Base-by-base conservation (phyloP, 2,888 invertebrate species). In the Stegana nigrithorax region DNA sequence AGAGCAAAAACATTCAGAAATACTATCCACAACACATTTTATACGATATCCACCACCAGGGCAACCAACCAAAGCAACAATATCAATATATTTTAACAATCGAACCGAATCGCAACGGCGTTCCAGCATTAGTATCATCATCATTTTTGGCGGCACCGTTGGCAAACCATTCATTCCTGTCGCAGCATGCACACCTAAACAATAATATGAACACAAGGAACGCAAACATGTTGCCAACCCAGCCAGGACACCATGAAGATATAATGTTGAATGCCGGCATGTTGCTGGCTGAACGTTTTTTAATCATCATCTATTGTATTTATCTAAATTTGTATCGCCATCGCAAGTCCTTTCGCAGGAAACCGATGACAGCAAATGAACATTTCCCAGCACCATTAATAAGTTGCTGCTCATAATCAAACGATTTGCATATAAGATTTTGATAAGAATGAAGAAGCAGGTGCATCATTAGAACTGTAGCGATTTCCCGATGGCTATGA, bases 261-360 rank as follows among this genome's bases (percentile, higher is more conserved):
- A 45, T 19, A 45, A 47, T 23, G 4, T 4, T 10, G 25, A n/a
- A 19, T 55, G 23, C 36, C 27, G 39, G 53, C 50, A 63, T 60
- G 59, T 60, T 39, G 26, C 44, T 66, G 19, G 63, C 61, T 60
- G 64, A 67, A 59, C 63, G 73, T 70, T 74, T 78, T 70, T 75
- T 81, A 67, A 78, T 78, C 60, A 73, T 83, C 70, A 74, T 82
- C 67, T 81, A 83, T 73, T 84, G 76, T 73, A 81, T 80, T 74
- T 83, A 83, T 81, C 76, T 84, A 64, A 82, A 80, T 80, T 78
- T 83, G 74, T 83, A 83, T 78, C 84, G 83, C 68, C 85, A 85
- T 75, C 85, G 85, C 69, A 85, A 86, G 73, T 83, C 85, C 56
- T 83, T 85, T 77, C 85, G 85, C 71, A 86, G 85, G 85, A 85